These are phyloP conservation scores for Drosophila ironensis DNA, from an alignment of 1,140 invertebrate genomes.

Conservation along the genomic window DNA sequence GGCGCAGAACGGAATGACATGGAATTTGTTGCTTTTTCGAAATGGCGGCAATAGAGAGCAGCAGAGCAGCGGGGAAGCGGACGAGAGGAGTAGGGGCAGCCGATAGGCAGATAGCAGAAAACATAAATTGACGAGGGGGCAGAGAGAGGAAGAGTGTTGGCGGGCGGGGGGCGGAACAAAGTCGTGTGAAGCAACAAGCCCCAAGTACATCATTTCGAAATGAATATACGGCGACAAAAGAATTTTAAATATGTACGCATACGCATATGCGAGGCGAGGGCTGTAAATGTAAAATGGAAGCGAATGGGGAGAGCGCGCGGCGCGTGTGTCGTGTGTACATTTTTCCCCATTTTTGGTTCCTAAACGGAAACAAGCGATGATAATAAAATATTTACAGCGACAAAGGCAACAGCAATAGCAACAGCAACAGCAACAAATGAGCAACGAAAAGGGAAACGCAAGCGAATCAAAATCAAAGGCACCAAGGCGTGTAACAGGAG, in stretches of 20 bases:
- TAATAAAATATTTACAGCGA: slow-evolving; percentile 78
- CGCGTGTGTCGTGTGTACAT: no score
- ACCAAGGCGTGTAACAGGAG: slow-evolving; percentile 70
- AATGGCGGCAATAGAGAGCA: background rate
- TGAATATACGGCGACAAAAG: slow-evolving; percentile 73
- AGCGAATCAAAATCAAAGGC: slow-evolving; percentile 49
- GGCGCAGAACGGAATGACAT: slow-evolving; percentile 27
- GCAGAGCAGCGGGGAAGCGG: slow-evolving; percentile 10
- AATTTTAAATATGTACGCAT: slow-evolving; percentile 69
- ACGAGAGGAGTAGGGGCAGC: no score
- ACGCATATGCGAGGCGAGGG: background rate
- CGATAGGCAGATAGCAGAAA: slow-evolving; percentile 50
- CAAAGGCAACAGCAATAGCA: slow-evolving; percentile 28
- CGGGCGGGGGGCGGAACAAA: slow-evolving; percentile 24
- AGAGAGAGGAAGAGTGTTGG: background rate
- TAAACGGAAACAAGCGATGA: slow-evolving; percentile 79
- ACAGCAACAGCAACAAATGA: slow-evolving; percentile 11
- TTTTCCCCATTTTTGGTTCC: slow-evolving; percentile 66
- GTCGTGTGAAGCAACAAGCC: slow-evolving; percentile 70
- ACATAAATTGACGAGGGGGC: slow-evolving; percentile 58
- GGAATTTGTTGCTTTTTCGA: background rate
- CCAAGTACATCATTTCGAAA: slow-evolving; percentile 76
- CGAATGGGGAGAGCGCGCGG: no score
- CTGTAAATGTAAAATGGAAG: slow-evolving; percentile 20
- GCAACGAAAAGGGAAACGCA: slow-evolving; percentile 7